Percentiles rank a stretch among this genome's conserved stretches.
phyloP scores from a whole-genome alignment of 37 sponge, comb jelly and placozoan species.

The Eunapius fragilis region DNA sequence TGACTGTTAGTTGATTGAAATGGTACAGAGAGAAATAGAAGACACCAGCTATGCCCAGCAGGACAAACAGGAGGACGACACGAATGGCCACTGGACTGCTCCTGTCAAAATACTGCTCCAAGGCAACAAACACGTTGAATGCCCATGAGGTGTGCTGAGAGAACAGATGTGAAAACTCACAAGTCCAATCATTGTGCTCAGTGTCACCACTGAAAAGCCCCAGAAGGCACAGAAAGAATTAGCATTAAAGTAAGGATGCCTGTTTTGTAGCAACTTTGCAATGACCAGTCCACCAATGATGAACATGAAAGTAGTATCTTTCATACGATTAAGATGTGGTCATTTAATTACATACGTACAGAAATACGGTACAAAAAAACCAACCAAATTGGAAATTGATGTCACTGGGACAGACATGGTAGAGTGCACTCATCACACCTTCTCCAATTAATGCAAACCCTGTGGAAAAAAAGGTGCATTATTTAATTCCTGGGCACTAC shows the following conservation, averaged over 20 bases:
- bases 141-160: background rate
- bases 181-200: slow-evolving; percentile 43
- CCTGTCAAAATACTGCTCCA: background rate
- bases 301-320: background rate
- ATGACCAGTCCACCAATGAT: background rate
- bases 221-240: slow-evolving; percentile 19
- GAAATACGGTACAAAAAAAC: background rate
- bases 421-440: background rate
- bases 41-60: background rate
- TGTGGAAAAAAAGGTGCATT: background rate
- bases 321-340: no score
- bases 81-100: background rate
- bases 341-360: background rate
- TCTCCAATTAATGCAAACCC: background rate
- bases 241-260: background rate
- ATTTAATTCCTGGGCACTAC: no score
- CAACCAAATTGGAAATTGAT: background rate
- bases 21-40: slow-evolving; percentile 1
- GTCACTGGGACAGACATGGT: background rate
- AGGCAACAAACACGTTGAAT: background rate
- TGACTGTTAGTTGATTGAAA: background rate
- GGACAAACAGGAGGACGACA: background rate
- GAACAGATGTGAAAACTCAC: slow-evolving; percentile 1
- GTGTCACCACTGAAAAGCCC: background rate
- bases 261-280: background rate